Evolutionary conservation across 2,797 vertebrate species (phyloP).

Genomic region (Eulemur coronatus): DNA sequence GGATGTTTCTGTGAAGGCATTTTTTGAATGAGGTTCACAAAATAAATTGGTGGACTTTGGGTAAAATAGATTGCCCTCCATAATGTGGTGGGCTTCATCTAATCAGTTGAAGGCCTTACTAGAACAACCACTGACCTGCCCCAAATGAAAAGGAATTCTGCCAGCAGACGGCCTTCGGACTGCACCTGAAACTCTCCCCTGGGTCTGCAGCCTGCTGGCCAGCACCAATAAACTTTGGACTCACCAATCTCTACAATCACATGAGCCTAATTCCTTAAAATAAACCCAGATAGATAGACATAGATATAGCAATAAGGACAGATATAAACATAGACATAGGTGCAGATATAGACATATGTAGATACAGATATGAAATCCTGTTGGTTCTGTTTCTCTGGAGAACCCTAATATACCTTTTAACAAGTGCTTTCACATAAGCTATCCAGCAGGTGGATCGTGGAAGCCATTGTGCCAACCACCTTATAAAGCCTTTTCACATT

Average conservation of each 20-base stretch:
- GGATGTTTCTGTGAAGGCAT: background rate
- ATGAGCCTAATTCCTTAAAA: background rate
- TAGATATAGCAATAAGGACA: background rate
- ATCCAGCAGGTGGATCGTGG: background rate
- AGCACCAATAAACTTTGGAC: background rate
- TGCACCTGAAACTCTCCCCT: background rate
- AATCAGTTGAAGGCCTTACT: background rate
- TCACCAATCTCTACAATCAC: background rate
- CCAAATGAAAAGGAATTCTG: background rate
- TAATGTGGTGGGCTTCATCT: background rate
- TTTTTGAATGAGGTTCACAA: background rate
- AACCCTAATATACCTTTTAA: background rate
- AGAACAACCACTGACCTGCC: background rate
- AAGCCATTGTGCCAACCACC: background rate
- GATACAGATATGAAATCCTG: background rate
- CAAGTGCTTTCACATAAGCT: background rate
- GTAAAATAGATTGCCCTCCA: background rate
- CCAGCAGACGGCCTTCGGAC: background rate
- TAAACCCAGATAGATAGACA: background rate
- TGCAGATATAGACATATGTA: background rate
- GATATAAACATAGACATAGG: background rate
- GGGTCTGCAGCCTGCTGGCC: background rate
- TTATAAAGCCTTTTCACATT: background rate
- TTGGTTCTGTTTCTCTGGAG: background rate
- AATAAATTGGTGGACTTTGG: background rate